Conservation (phyloP, 2,888 invertebrate genomes). For the Smittia sp. region DNA sequence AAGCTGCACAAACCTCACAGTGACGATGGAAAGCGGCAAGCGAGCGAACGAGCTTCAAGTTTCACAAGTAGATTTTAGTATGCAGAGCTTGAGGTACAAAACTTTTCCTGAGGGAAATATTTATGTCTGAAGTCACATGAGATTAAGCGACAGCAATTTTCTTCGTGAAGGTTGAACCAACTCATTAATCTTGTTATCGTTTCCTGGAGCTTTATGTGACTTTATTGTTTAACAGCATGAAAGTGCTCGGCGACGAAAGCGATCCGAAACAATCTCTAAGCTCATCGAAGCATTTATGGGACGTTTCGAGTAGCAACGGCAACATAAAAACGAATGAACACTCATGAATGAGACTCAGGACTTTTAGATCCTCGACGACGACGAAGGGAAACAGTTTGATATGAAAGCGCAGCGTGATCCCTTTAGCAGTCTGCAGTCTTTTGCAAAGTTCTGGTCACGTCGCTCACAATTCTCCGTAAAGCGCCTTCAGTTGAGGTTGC, state of each 20-base stretch:
- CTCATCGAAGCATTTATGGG: not conserved
- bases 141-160: too few relatives aligned
- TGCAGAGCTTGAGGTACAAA: not conserved
- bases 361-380: not conserved
- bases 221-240: constrained; percentile 4
- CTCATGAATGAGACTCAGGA: not conserved
- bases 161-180: not conserved
- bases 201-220: not conserved
- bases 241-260: not conserved
- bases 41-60: too few relatives aligned
- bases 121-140: not conserved
- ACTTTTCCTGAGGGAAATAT: not conserved
- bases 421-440: not conserved
- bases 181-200: constrained; percentile 8
- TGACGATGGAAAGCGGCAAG: not conserved
- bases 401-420: not conserved
- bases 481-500: not conserved
- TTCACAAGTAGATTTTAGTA: not conserved
- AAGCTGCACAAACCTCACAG: too few relatives aligned
- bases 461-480: not conserved
- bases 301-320: not conserved
- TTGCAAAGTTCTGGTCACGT: not conserved
- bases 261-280: not conserved
- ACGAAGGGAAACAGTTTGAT: not conserved
- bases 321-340: not conserved